Evolutionary conservation across 2,113 vertebrate genomes (phyloP).

Genomic region (Oriolus oriolus): DNA sequence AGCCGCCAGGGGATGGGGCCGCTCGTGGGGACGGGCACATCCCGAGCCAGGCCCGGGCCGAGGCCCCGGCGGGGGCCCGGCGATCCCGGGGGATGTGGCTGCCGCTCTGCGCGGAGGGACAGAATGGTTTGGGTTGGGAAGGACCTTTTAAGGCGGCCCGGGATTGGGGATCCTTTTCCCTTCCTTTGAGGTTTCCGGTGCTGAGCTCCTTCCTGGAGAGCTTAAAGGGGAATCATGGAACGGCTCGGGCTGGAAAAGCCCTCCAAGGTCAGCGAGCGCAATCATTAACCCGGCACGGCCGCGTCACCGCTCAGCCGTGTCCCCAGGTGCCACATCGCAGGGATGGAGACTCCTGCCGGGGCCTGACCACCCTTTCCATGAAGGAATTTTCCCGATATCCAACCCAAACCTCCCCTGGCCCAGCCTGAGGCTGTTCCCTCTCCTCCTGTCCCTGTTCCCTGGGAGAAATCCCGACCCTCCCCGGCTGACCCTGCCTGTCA

Average conservation of each 20-base stretch:
- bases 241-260: not conserved
- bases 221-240: not conserved
- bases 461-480: not conserved
- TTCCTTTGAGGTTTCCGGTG: not conserved
- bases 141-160: not conserved
- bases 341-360: not conserved
- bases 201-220: not conserved
- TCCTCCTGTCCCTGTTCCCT: not conserved
- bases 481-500: not conserved
- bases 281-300: not conserved
- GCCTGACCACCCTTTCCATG: not conserved
- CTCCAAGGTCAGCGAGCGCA: not conserved
- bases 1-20: not conserved
- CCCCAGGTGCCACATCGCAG: not conserved
- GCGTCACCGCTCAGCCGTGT: rapidly evolving
- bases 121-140: not conserved
- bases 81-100: not conserved
- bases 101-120: rapidly evolving
- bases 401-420: not conserved
- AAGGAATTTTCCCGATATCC: not conserved
- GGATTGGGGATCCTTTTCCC: not conserved
- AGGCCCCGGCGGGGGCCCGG: no score
- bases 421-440: not conserved
- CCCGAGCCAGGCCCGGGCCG: not conserved
- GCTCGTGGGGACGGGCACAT: not conserved